A percentile compares a stretch with the other conserved stretches of the same genome.
phyloP scores from a whole-genome alignment of 2,797 vertebrate species.

The Bradypodion ventrale region DNA sequence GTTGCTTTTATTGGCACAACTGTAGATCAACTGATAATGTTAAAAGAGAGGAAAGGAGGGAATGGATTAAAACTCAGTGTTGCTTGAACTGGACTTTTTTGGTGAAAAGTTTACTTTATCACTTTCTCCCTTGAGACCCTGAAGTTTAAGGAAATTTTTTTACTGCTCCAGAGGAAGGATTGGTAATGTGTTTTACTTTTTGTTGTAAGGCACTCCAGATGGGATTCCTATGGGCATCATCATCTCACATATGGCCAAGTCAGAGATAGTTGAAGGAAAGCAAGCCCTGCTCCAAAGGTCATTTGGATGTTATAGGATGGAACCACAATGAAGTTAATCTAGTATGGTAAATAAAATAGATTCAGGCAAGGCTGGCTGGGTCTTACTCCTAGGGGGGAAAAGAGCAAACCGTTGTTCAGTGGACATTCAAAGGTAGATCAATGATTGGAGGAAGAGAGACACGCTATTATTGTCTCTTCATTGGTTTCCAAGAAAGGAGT shows the following conservation, averaged over 20 bases:
- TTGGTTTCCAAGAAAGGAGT: not conserved
- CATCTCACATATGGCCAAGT: slow-evolving; percentile 77
- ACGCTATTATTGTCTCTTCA: too few species aligned
- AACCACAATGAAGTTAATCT: slow-evolving; percentile 70
- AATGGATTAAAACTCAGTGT: slow-evolving; percentile 56
- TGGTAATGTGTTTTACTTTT: slow-evolving; percentile 77
- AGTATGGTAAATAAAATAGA: slow-evolving; percentile 64
- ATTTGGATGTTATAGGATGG: slow-evolving; percentile 68
- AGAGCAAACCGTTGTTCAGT: slow-evolving; percentile 42
- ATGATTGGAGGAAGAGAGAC: not conserved
- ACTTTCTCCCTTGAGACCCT: slow-evolving; percentile 75
- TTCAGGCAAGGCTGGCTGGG: slow-evolving; percentile 54
- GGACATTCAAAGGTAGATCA: not conserved
- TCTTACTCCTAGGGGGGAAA: slow-evolving; percentile 46
- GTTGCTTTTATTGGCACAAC: slow-evolving; percentile 76
- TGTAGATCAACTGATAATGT: slow-evolving; percentile 67
- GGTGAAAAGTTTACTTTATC: slow-evolving; percentile 78
- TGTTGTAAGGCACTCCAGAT: slow-evolving; percentile 78
- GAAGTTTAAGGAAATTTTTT: slow-evolving; percentile 82
- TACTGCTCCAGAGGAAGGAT: slow-evolving; percentile 74
- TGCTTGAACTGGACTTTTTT: slow-evolving; percentile 43
- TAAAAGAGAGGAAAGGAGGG: slow-evolving; percentile 59
- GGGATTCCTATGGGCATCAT: slow-evolving; percentile 78
- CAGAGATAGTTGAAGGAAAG: slow-evolving; percentile 70
- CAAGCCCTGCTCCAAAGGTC: slow-evolving; percentile 57